A percentile compares a stretch with the other conserved stretches of the same genome.
phyloP scores from a whole-genome alignment of 2,797 vertebrate genomes.

The Myotis findleyi region DNA sequence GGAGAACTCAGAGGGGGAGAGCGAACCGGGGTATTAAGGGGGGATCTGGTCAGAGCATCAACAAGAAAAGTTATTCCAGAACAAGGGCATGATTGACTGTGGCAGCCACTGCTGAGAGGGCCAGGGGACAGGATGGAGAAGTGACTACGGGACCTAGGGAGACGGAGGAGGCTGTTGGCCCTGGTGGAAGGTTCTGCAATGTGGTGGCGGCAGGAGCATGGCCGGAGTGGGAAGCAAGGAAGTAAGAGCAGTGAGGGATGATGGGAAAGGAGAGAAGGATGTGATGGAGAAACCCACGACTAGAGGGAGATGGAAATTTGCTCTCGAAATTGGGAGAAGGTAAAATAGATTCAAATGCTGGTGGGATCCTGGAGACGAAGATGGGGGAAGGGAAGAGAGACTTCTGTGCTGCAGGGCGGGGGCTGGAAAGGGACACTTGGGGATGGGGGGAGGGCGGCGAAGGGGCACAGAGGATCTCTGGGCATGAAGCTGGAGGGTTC shows the following conservation, averaged over 20 bases:
- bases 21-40: no score
- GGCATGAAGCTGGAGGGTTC: background rate
- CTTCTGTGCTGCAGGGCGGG: background rate
- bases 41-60: background rate
- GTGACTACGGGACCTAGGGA: no score
- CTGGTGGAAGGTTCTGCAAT: background rate
- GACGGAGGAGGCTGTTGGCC: background rate
- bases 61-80: background rate
- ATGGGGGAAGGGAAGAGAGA: background rate
- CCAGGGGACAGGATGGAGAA: background rate
- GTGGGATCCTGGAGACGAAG: background rate
- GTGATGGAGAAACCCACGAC: background rate
- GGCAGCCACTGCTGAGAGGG: background rate
- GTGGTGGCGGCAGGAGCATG: background rate
- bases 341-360: background rate
- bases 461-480: background rate
- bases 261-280: background rate
- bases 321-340: background rate
- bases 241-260: background rate
- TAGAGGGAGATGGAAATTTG: background rate
- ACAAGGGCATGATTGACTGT: background rate
- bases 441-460: background rate
- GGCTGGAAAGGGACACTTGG: background rate
- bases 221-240: background rate
- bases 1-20: background rate